Percentiles rank a stretch among this genome's conserved stretches.
Evolutionary conservation across 2,888 invertebrate species (phyloP).

Genomic region (Drosophila mimetica): DNA sequence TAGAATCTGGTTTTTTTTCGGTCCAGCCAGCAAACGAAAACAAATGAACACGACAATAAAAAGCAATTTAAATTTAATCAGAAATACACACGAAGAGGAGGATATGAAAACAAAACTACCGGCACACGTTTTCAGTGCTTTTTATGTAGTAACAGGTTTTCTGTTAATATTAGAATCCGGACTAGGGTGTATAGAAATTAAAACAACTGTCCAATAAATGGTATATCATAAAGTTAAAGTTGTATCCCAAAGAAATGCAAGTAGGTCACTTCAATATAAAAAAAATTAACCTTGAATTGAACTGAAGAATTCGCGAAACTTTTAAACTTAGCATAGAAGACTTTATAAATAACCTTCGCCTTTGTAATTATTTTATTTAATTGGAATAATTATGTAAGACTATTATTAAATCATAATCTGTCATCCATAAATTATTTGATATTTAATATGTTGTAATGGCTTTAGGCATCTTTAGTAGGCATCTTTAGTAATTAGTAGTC

Average conservation of each 20-base stretch:
- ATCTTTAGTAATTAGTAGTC: too few relatives aligned
- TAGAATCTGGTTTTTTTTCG: slow-evolving; percentile 45
- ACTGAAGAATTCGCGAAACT: neutral
- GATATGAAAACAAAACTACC: slow-evolving; percentile 18
- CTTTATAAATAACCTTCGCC: too few relatives aligned
- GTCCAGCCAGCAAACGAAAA: slow-evolving; percentile 16
- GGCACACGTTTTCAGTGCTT: slow-evolving; percentile 13
- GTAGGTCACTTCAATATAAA: neutral
- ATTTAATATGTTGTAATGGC: neutral
- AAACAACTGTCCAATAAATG: neutral
- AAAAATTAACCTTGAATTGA: neutral
- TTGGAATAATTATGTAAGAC: neutral
- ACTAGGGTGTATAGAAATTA: neutral
- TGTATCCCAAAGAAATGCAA: too few relatives aligned
- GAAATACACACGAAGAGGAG: slow-evolving; percentile 12
- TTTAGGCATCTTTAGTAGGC: too few relatives aligned
- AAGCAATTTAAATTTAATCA: slow-evolving; percentile 43
- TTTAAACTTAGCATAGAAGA: too few relatives aligned
- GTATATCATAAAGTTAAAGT: too few relatives aligned
- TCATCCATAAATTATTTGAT: neutral
- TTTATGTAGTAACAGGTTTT: slow-evolving; percentile 25
- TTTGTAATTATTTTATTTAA: too few relatives aligned
- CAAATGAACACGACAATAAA: slow-evolving; percentile 39
- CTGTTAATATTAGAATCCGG: neutral
- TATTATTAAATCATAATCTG: neutral